Conservation (phyloP, 2,888 invertebrate genomes). For the Cremastinae sp. region DNA sequence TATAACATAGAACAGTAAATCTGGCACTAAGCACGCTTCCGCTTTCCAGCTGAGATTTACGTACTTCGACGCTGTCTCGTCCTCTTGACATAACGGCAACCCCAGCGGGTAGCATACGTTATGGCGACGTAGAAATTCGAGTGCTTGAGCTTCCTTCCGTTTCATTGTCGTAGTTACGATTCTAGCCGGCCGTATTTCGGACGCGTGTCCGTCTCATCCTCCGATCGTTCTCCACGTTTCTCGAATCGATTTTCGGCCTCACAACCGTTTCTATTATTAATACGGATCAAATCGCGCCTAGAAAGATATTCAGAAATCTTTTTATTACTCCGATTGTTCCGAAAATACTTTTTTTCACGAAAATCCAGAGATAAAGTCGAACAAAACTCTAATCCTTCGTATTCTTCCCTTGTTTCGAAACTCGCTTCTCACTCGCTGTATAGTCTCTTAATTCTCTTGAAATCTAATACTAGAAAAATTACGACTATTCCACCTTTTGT, state of each 20-base stretch:
- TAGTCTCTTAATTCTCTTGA: slow-evolving; percentile 1
- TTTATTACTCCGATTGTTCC: too few relatives aligned
- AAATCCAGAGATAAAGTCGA: too few relatives aligned
- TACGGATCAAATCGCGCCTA: too few relatives aligned
- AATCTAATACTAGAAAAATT: slow-evolving; percentile 10
- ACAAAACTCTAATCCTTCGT: too few relatives aligned
- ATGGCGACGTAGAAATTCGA: not conserved
- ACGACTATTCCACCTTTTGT: not conserved
- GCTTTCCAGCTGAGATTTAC: slow-evolving; percentile 50
- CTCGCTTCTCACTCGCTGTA: too few relatives aligned
- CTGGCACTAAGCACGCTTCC: slow-evolving; percentile 50
- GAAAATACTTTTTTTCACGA: too few relatives aligned
- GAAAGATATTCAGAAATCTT: too few relatives aligned
- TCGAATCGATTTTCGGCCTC: not conserved
- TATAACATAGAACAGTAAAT: slow-evolving; percentile 46
- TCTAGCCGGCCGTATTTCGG: not conserved
- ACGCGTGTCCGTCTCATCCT: not conserved
- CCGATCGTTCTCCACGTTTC: not conserved
- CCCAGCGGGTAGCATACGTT: not conserved
- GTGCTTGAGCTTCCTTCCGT: slow-evolving; percentile 34
- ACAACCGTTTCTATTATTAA: not conserved
- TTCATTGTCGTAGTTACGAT: slow-evolving; percentile 25
- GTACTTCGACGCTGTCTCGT: slow-evolving; percentile 49
- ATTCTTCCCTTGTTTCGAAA: too few relatives aligned
- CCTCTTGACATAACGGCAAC: not conserved